Evolutionary conservation across 2,888 invertebrate genomes (phyloP).

Genomic region (Eupelmus urozonus): DNA sequence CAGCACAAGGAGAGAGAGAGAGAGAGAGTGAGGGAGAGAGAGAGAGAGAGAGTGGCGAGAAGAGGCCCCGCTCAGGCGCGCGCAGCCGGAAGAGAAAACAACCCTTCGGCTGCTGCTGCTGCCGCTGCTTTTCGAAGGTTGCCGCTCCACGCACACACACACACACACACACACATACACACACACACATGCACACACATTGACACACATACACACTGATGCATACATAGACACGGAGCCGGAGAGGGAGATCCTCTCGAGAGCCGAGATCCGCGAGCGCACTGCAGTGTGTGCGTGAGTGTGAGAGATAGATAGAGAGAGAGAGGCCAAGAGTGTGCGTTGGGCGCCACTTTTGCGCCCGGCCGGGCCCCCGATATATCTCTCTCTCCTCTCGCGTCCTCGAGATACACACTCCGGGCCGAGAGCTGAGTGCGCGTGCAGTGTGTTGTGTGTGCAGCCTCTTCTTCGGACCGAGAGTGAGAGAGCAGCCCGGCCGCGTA

Average conservation of each 20-base stretch:
- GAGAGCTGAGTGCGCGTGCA: conserved; percentile 21
- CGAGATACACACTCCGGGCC: conserved; percentile 12
- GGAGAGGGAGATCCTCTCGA: conserved; percentile 39
- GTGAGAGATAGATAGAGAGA: conserved; percentile 45
- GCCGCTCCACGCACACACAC: too few relatives aligned
- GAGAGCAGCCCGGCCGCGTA: neutral
- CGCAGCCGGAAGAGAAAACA: conserved; percentile 47
- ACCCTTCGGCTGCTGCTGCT: conserved; percentile 52
- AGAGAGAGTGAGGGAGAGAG: conserved; percentile 24
- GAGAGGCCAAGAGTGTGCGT: conserved; percentile 37
- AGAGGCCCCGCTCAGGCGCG: conserved; percentile 27
- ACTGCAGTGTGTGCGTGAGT: neutral
- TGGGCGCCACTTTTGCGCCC: conserved; percentile 17
- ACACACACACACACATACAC: too few relatives aligned
- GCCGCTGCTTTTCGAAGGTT: conserved; percentile 24
- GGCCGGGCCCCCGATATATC: conserved; percentile 14
- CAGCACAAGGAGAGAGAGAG: conserved; percentile 15
- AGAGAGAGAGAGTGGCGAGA: conserved; percentile 19
- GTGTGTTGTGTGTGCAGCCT: conserved; percentile 57
- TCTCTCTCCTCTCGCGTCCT: conserved; percentile 16
- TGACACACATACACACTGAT: too few relatives aligned
- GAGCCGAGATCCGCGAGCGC: conserved; percentile 46
- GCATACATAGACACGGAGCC: too few relatives aligned
- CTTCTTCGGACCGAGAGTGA: neutral
- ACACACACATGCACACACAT: too few relatives aligned